Conservation (phyloP, 2,888 invertebrate species). For the Aelia acuminata region DNA sequence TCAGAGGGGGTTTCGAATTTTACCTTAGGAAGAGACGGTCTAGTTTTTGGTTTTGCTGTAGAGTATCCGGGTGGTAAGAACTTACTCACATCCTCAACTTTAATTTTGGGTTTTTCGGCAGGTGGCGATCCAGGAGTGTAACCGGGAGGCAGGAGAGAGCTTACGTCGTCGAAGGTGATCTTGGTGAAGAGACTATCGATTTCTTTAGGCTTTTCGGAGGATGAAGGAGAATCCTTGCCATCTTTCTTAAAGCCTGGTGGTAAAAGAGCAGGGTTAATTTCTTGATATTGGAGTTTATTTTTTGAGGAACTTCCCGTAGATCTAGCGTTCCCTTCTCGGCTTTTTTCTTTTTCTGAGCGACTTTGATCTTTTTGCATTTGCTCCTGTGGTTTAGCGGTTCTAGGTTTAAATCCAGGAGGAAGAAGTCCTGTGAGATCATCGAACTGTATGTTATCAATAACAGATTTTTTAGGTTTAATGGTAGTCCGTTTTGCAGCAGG, state of each 20-base stretch:
- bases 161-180: slow-evolving; percentile 67
- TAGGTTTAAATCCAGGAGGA: slow-evolving; percentile 74
- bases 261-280: slow-evolving; percentile 74
- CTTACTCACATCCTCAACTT: slow-evolving; percentile 67
- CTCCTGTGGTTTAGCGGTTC: slow-evolving; percentile 66
- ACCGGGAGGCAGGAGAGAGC: slow-evolving; percentile 73
- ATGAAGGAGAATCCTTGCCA: slow-evolving; percentile 60
- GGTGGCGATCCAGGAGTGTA: slow-evolving; percentile 69
- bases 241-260: slow-evolving; percentile 78
- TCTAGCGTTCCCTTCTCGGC: slow-evolving; percentile 64
- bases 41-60: slow-evolving; percentile 67
- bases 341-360: slow-evolving; percentile 31
- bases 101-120: slow-evolving; percentile 54
- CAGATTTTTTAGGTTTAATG: slow-evolving; percentile 67
- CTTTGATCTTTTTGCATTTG: slow-evolving; percentile 70
- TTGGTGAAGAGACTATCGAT: slow-evolving; percentile 67
- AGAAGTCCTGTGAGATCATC: slow-evolving; percentile 72
- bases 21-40: slow-evolving; percentile 64
- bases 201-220: slow-evolving; percentile 65
- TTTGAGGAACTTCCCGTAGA: slow-evolving; percentile 66
- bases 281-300: slow-evolving; percentile 71
- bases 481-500: slow-evolving; percentile 66
- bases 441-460: slow-evolving; percentile 67
- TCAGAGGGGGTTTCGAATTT: slow-evolving; percentile 66
- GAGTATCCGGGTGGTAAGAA: slow-evolving; percentile 63